Base-by-base conservation (phyloP, 2,888 invertebrate genomes). In the Amblyjoppa fuscipennis region DNA sequence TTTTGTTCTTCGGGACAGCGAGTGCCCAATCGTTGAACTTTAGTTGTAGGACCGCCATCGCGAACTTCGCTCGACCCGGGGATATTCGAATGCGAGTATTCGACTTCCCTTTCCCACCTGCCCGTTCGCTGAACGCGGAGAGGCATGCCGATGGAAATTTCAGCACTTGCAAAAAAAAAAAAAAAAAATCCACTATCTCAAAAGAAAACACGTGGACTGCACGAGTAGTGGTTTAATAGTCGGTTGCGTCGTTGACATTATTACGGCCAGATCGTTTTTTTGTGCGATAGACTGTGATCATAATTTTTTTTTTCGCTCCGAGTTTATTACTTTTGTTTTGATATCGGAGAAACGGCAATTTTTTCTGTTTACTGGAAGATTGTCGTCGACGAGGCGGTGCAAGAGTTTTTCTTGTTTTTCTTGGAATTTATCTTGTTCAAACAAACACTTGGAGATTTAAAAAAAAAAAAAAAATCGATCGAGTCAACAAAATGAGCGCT, bases 41-140 rank as follows among this genome's bases (percentile, higher is more conserved):
- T 76, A 38, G 64, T 64, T 51, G 59, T 20, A 64, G 61, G 71
- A 38, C 51, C 45, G 68, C 45, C 45, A 68, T 64, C 34, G 49
- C 45, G 74, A 61, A 80, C 83, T 80, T 70, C 68, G 68, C 20
- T 74, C 77, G 83, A 86, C 77, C 83, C 85, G 83, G 1, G 85
- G 77, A 86, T 41, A 81, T 81, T 74, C 83, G 76, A 81, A 81
- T 53, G 25, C 68, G 51, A 70, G 68, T 71, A 49, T 83, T 79
- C 79, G 70, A 71, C 13, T 64, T 45, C 69, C 69, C 28, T 66
- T 56, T 13, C 5, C n/a, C 38, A 11, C 25, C 16, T 34, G 61
- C 28, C 59, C 16, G 34, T 7, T 11, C 6, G 13, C 3, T 41
- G 59, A 31, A 16, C 66, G 41, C 66, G 41, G 41, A 6, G 16